A percentile compares a stretch with the other conserved stretches of the same genome.
Conservation (phyloP, 2,888 invertebrate species). For the Willowsia nigromaculata region DNA sequence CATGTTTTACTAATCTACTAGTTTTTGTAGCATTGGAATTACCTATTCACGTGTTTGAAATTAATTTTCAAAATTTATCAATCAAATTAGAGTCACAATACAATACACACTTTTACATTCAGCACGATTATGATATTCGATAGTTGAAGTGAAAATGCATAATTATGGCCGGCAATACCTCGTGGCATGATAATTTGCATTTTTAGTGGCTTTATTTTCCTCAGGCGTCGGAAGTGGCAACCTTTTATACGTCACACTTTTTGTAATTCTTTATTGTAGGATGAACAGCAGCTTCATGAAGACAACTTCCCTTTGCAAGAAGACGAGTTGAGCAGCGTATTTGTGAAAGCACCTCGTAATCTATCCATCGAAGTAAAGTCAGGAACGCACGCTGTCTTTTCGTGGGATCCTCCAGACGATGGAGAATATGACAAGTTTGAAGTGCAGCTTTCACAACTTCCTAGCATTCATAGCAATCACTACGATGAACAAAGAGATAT, state of each 20-base stretch:
- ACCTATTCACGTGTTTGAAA: no score
- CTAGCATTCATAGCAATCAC: background rate
- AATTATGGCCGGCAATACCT: no score
- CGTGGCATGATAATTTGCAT: no score
- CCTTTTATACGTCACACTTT: background rate
- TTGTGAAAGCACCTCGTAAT: slow-evolving; percentile 56
- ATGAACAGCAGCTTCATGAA: slow-evolving; percentile 60
- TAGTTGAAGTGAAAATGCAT: no score
- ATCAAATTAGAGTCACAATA: no score
- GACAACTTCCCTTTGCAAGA: slow-evolving; percentile 58
- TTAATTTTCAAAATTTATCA: no score
- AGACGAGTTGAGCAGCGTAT: slow-evolving; percentile 18
- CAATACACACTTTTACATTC: no score
- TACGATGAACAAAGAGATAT: slow-evolving; percentile 51
- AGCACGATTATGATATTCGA: no score
- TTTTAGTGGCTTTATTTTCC: no score
- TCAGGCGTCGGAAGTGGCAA: no score
- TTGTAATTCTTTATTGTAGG: slow-evolving; percentile 4
- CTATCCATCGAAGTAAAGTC: slow-evolving; percentile 61
- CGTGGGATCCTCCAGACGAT: slow-evolving; percentile 69
- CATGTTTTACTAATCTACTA: background rate
- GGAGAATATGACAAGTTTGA: slow-evolving; percentile 65
- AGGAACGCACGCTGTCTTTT: slow-evolving; percentile 63
- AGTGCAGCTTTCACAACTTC: slow-evolving; percentile 48
- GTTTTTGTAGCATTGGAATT: background rate